A percentile compares a stretch with the other conserved stretches of the same genome.
phyloP scores from a whole-genome alignment of 2,797 vertebrate genomes.

The Selene dorsalis region DNA sequence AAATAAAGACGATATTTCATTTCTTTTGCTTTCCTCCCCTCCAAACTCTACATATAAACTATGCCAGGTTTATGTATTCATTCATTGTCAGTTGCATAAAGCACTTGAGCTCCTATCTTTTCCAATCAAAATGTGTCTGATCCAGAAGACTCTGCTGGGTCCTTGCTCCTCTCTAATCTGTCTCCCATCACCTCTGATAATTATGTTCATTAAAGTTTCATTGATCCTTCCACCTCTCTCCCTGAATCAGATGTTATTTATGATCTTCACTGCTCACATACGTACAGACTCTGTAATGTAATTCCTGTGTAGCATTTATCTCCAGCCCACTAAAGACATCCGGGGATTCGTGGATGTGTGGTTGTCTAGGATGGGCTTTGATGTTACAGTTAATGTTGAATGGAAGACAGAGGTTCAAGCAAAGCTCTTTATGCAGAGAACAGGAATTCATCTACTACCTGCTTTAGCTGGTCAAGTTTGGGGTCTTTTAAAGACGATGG shows the following conservation, averaged over 20 bases:
- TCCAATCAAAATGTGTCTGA: slow-evolving; percentile 37
- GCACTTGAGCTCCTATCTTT: slow-evolving; percentile 33
- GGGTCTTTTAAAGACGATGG: slow-evolving; percentile 82
- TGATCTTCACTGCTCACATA: slow-evolving; percentile 38
- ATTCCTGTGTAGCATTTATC: slow-evolving; percentile 54
- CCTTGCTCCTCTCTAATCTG: slow-evolving; percentile 32
- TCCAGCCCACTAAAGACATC: slow-evolving; percentile 19
- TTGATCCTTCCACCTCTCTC: slow-evolving; percentile 58
- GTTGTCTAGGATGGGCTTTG: slow-evolving; percentile 1
- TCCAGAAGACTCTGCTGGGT: slow-evolving; percentile 33
- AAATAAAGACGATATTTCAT: slow-evolving; percentile 12
- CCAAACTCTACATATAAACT: neutral
- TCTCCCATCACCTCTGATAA: slow-evolving; percentile 68
- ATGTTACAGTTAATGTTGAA: slow-evolving; percentile 37
- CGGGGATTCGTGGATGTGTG: neutral
- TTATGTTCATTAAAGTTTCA: slow-evolving; percentile 77
- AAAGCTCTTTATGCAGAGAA: slow-evolving; percentile 7
- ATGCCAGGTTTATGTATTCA: slow-evolving; percentile 36
- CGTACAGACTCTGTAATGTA: slow-evolving; percentile 42
- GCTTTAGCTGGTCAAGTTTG: slow-evolving; percentile 86
- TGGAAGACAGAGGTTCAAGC: slow-evolving; percentile 8
- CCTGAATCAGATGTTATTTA: slow-evolving; percentile 62
- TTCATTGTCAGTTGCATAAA: slow-evolving; percentile 28
- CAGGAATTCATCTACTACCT: slow-evolving; percentile 76
- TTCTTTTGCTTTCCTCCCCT: slow-evolving; percentile 3